phyloP scores from a whole-genome alignment of 2,888 invertebrate genomes.

The Nomada fabriciana region DNA sequence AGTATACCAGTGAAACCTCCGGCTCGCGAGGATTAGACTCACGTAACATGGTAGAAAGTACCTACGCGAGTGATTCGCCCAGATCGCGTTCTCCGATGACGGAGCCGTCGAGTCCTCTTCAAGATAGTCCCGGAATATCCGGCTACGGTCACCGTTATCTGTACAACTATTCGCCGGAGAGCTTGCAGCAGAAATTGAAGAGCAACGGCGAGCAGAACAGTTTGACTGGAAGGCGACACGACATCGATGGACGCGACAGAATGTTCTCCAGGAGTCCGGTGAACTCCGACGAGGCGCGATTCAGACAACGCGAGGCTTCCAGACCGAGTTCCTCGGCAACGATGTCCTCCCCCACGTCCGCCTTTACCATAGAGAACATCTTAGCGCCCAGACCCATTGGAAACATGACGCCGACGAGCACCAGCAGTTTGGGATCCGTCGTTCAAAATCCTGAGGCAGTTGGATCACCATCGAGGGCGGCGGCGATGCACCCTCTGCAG shows the following conservation, averaged over 20 bases:
- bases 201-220: slow-evolving; percentile 58
- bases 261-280: slow-evolving; percentile 72
- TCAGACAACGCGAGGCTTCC: slow-evolving; percentile 67
- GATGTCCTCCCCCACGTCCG: slow-evolving; percentile 87
- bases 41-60: slow-evolving; percentile 82
- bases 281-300: slow-evolving; percentile 71
- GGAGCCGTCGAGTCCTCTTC: slow-evolving; percentile 81
- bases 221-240: slow-evolving; percentile 64
- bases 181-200: slow-evolving; percentile 72
- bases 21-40: slow-evolving; percentile 1
- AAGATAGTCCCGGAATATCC: slow-evolving; percentile 76
- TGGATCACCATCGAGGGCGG: slow-evolving; percentile 75
- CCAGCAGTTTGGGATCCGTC: slow-evolving; percentile 67
- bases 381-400: slow-evolving; percentile 89
- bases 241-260: slow-evolving; percentile 67
- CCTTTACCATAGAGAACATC: slow-evolving; percentile 95
- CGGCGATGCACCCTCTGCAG: slow-evolving; percentile 81
- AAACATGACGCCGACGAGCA: slow-evolving; percentile 82
- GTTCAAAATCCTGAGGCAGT: slow-evolving; percentile 69
- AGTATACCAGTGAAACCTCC: not conserved
- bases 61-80: slow-evolving; percentile 80
- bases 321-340: slow-evolving; percentile 83
- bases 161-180: slow-evolving; percentile 78
- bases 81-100: slow-evolving; percentile 83
- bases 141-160: slow-evolving; percentile 75